Base-by-base conservation (phyloP, 1,140 invertebrate genomes). In the Gyrodactylus bullatarudis region DNA sequence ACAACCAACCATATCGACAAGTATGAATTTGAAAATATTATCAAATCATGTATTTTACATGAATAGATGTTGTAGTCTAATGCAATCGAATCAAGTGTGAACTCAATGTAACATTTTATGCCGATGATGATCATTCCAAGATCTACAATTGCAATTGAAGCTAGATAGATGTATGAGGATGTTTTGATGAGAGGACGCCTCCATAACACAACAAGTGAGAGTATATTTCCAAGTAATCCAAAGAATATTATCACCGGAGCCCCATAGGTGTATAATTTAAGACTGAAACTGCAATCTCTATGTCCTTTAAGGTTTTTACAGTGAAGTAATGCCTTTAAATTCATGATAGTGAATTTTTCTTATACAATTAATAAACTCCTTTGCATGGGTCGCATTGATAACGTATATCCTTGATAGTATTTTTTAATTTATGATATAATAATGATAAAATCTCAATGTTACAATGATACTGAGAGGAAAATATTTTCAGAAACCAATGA, bases 1-100 rank as follows among this genome's bases (percentile, higher is more conserved):
- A 71, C 70, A 25, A 71, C 24, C 70, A 71, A n/a, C 70, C 70
- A 71, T 1, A 71, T 23, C 16, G 70, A 71, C 21, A 71, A n/a
- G 2, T 54, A 54, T 54, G 34, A 54, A 54, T 8, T n/a, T 8
- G 34, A 54, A n/a, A 54, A 54, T 54, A 16, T 54, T 8, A 54
- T 16, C 8, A 16, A 54, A 16, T n/a, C n/a, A 54, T 54, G n/a
- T 54, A 54, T 16, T 54, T 8, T n/a, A 54, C 34, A 54, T 54
- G n/a, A 8, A 54, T 16, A 54, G 8, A 8, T 16, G n/a, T 54
- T 54, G 34, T 16, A n/a, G n/a, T 8, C 34, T 16, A 54, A 54
- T 54, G n/a, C 8, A 8, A 16, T 8, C 34, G 8, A n/a, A 16
- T n/a, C 34, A 54, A 16, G n/a, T 8, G n/a, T 54, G 34, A 54